Evolutionary conservation across 2,797 vertebrate genomes (phyloP), one percentile per base, ranked within the genome.

Genomic region (Okamejei kenojei): DNA sequence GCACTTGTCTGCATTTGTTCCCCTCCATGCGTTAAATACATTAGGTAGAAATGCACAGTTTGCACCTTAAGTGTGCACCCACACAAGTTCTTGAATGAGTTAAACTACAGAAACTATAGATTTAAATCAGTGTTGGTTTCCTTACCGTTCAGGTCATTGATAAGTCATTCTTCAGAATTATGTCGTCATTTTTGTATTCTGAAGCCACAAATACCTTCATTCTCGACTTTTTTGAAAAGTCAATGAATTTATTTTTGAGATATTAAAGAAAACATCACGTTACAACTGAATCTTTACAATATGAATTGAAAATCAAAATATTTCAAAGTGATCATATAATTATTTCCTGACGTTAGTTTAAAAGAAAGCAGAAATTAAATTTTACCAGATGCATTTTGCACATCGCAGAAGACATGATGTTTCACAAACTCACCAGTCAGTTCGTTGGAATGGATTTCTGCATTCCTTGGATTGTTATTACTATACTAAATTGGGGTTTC

Each of bases 71-170:
- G 94, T 93, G 93, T 94, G 93, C 95, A 94, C 95, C 95, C 93
- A 95, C 95, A 0, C 93, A 93, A 76, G 80, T 95, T 94, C 94
- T 94, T 93, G 93, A 94, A 94, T 95, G 90, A 95, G 29, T 0
- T 94, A 84, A 92, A 11, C 90, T 82, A 65, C 35, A 93, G 58
- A 93, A 91, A 94, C 93, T 81, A 88, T 94, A 94, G 94, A 94
- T 94, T 94, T 94, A 95, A 95, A 96, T 95, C 95, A 94, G 94
- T 95, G 95, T 92, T 92, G 38, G 26, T 74, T 45, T 92, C 45
- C 90, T 92, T 54, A 58, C 71, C 29, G 6, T 21, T 65, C 84
- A 76, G 90, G 90, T 92, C 90, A 92, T 45, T 38, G 32, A 10
- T 76, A 45, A 35, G 71, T 92, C 68, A 92, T 58, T 10, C 26